A percentile compares a stretch with the other conserved stretches of the same genome.
Evolutionary conservation across 2,113 vertebrate genomes (phyloP).

Genomic region (Microcebus murinus): DNA sequence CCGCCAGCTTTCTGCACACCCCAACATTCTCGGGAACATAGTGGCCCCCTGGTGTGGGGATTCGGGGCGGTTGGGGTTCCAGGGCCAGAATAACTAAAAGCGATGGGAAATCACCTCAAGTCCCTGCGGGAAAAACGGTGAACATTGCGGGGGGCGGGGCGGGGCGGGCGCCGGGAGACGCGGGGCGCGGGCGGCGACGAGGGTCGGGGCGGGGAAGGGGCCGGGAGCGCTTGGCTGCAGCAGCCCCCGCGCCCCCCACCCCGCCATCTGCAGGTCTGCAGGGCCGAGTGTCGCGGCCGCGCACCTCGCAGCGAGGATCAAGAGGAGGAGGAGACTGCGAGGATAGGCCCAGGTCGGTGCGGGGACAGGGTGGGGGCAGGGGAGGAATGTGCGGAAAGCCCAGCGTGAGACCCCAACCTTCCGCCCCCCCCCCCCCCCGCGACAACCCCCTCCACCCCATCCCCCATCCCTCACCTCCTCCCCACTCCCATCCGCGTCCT

Average conservation of each 20-base stretch:
- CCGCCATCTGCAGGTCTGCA: not conserved
- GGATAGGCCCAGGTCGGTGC: constrained; percentile 68
- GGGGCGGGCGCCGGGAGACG: not conserved
- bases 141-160: not conserved
- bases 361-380: not conserved
- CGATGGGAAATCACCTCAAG: not conserved
- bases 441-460: not conserved
- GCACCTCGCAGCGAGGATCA: not conserved
- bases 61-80: not conserved
- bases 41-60: not conserved
- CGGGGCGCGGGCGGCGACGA: not conserved
- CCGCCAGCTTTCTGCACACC: not conserved
- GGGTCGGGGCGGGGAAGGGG: not conserved
- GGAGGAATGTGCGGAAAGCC: not conserved
- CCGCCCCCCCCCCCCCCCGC: too few species aligned
- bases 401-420: not conserved
- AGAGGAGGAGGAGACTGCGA: not conserved
- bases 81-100: not conserved
- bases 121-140: not conserved
- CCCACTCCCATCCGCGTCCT: not conserved
- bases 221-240: not conserved
- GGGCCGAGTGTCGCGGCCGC: not conserved
- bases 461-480: not conserved
- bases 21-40: not conserved
- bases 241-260: not conserved